Percentiles rank a stretch among this genome's conserved stretches.
Evolutionary conservation across 2,888 invertebrate species (phyloP).

Genomic region (Tetrapedia diversipes): DNA sequence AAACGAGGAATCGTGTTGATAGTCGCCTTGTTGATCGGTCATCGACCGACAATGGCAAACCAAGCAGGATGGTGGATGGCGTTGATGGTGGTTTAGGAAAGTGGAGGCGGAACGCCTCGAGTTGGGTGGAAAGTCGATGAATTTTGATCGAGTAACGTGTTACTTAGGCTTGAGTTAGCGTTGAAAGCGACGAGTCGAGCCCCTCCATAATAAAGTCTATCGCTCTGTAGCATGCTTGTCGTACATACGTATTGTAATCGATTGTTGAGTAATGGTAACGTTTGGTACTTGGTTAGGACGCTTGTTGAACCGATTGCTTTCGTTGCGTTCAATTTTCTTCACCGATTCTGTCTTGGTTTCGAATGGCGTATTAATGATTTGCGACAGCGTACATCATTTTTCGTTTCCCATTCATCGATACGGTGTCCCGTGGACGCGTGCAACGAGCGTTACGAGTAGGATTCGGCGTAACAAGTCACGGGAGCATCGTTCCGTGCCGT

Average conservation of each 20-base stretch:
- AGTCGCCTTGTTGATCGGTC: slow-evolving; percentile 5
- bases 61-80: slow-evolving; percentile 9
- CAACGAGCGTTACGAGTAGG: slow-evolving; percentile 13
- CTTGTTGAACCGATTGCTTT: slow-evolving; percentile 50
- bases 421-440: slow-evolving; percentile 14
- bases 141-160: background rate
- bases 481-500: slow-evolving; percentile 31
- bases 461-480: slow-evolving; percentile 13
- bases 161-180: slow-evolving; percentile 14
- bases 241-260: slow-evolving; percentile 42
- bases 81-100: background rate
- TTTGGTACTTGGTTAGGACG: slow-evolving; percentile 54
- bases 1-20: slow-evolving; percentile 5
- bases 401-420: slow-evolving; percentile 17
- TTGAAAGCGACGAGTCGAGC: slow-evolving; percentile 68
- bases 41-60: background rate
- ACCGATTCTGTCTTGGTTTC: slow-evolving; percentile 32
- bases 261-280: slow-evolving; percentile 37
- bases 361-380: slow-evolving; percentile 25
- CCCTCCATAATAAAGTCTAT: slow-evolving; percentile 44
- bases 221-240: slow-evolving; percentile 65
- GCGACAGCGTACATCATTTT: slow-evolving; percentile 8
- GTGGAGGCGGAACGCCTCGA: background rate
- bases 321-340: slow-evolving; percentile 48
- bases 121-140: slow-evolving; percentile 11